Evolutionary conservation across 2,113 vertebrate species (phyloP), one percentile per base, ranked within the genome.

Genomic region (Chloropsis cyanopogon): DNA sequence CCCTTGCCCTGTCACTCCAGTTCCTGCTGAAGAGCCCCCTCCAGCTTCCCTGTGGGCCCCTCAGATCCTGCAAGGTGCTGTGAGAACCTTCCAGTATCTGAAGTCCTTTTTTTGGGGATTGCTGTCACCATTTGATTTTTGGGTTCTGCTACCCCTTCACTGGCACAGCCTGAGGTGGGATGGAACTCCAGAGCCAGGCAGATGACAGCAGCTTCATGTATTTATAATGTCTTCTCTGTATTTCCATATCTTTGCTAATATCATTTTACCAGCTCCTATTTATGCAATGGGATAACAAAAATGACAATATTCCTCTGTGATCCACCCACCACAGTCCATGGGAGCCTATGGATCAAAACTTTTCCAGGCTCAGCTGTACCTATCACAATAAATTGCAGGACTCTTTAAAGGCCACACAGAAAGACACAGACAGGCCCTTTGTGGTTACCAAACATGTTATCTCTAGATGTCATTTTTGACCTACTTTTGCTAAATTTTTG

Each of bases 381-480:
- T 53, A 47, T 29, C 75, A 73, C 59, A 92, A 71, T 65, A 42
- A 88, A 59, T 59, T 82, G 56, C 73, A 78, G 90, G 86, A 92
- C 66, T 94, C 68, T 61, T 84, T 73, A 86, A 94, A 94, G 96
- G 92, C 94, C 96, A 91, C 63, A 44, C 0, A 39, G 82, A 91
- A 60, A 95, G 92, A 75, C 6, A 6, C 3, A 29, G 89, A 82
- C 61, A 85, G 78, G 76, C 80, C 85, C 72, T 15, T 69, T 90
- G 93, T 94, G 96, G 83, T 89, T 39, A 93, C 85, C 14, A 54
- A 79, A 77, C 35, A 70, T 1, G 15, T 70, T 96, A 81, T 96
- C 95, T 92, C 71, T 31, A 39, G 80, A 87, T 89, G 96, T 95
- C 94, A 89, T 94, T 89, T 96, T 66, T 82, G 90, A 94, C 96